phyloP scores from a whole-genome alignment of 2,113 vertebrate species.

The Menura novaehollandiae region DNA sequence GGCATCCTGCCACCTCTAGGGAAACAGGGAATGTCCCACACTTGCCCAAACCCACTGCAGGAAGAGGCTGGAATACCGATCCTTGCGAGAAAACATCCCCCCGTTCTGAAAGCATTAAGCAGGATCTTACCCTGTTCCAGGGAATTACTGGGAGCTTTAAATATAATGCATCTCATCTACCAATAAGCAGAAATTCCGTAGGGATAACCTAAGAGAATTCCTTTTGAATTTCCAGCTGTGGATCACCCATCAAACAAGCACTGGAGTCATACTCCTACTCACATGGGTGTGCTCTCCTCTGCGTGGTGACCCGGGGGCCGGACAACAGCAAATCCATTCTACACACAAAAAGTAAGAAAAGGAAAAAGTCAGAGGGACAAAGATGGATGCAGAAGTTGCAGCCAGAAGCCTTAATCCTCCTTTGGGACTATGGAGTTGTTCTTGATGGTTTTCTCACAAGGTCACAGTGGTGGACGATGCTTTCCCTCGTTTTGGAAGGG shows the following conservation, averaged over 20 bases:
- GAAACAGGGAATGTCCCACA: background rate
- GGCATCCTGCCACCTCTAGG: background rate
- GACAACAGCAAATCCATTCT: conserved; percentile 98
- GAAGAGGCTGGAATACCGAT: background rate
- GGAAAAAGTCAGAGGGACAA: background rate
- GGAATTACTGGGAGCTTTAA: background rate
- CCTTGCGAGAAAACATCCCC: background rate
- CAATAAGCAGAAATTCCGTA: background rate
- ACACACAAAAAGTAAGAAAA: background rate
- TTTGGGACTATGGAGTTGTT: background rate
- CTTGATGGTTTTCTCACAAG: background rate
- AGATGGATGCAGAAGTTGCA: background rate
- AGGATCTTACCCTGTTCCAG: background rate
- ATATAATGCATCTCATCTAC: background rate
- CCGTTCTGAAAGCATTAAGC: rapidly evolving
- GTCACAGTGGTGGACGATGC: rapidly evolving
- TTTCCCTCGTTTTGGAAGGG: rapidly evolving
- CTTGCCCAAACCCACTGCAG: background rate
- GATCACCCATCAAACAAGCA: background rate
- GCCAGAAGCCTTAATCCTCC: background rate
- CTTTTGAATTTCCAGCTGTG: background rate
- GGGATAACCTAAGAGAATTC: background rate
- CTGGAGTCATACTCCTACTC: conserved; percentile 36
- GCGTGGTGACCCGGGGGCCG: conserved; percentile 96
- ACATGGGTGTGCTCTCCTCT: conserved; percentile 97